Base-by-base conservation (phyloP, 2,113 vertebrate genomes). In the Otis tarda region DNA sequence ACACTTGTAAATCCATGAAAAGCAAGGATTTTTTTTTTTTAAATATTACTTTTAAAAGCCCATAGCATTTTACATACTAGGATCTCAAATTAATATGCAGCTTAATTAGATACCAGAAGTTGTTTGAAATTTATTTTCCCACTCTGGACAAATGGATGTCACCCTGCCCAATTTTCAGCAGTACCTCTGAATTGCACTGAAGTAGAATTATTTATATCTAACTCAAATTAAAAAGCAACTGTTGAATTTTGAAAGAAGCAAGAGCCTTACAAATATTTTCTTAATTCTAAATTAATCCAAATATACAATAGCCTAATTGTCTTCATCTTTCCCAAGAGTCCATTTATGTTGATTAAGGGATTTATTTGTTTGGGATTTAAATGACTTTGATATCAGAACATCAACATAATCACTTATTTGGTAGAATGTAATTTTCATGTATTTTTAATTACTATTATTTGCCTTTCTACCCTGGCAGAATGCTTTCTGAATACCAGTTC, bases 351-450 rank as follows among this genome's bases (percentile, higher is more conserved):
- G 59, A 90, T 68, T 89, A 89, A 73, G 64, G 30, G 41, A 92
- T 90, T 91, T 91, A 79, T 93, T 95, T 97, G 50, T 68, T 86
- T 89, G 71, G 52, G 70, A 55, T 90, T 92, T 79, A 67, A 80
- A 91, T 25, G 27, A 6, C 50, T 96, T 94, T 95, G n/a, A 30
- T 53, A 93, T 85, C 79, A 95, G 83, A 74, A 65, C 45, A 82
- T 84, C 77, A 77, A 3, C 76, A 41, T 63, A 55, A 82, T 17
- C 35, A 76, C 64, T 96, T 89, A 57, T 67, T 96, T 88, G 49
- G 27, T 83, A 63, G 39, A 94, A 91, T 55, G 67, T 56, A 69
- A 76, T 89, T 96, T 95, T 79, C 18, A 68, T 65, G 56, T 74
- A 73, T 33, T 83, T 52, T 92, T 86, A 56, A 65, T 81, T 93